Evolutionary conservation across 2,113 vertebrate species (phyloP), one percentile per base, ranked within the genome.

Genomic region (Chascanopsetta lugubris): DNA sequence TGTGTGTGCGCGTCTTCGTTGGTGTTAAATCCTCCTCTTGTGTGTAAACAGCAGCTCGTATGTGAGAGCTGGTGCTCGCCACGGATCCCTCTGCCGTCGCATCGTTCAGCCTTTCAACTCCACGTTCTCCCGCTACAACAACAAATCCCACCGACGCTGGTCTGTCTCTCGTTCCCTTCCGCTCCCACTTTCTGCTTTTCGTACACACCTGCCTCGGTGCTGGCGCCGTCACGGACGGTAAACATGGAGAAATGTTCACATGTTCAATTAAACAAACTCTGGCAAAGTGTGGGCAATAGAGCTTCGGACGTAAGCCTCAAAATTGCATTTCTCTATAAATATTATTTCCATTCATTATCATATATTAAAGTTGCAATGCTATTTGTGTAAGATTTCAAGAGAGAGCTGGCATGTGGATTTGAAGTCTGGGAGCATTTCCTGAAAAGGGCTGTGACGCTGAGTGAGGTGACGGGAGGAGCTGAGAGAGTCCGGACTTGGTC

Each of bases 11-110:
- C 51, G 38, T 74, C 60, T 84, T 63, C 68, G 74, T 86, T 68
- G 40, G 70, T 72, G 77, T 85, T 83, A 85, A 89, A 86, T 85
- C 89, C 83, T 54, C 67, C 62, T 69, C 69, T 72, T 83, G 82
- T 82, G 73, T 86, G 75, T 85, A 81, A 85, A 84, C 81, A 78
- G 50, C 47, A 22, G 61, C 69, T 82, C 84, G 46, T 83, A 77
- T 84, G 72, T 73, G 66, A 86, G 79, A 85, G 84, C 80, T 20
- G 56, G 69, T 68, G 22, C 66, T 81, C 78, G 69, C 72, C 50
- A 24, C 18, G 61, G 77, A 84, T 88, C 53, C 53, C 27, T 64
- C 64, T 68, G 78, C 88, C 85, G 87, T 89, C 82, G 11, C 79
- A 73, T 51, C 75, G 74, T 63, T 86, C 81, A 85, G 82, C 80